Evolutionary conservation across 2,888 invertebrate genomes (phyloP).

Genomic region (Nomada goodeniana): DNA sequence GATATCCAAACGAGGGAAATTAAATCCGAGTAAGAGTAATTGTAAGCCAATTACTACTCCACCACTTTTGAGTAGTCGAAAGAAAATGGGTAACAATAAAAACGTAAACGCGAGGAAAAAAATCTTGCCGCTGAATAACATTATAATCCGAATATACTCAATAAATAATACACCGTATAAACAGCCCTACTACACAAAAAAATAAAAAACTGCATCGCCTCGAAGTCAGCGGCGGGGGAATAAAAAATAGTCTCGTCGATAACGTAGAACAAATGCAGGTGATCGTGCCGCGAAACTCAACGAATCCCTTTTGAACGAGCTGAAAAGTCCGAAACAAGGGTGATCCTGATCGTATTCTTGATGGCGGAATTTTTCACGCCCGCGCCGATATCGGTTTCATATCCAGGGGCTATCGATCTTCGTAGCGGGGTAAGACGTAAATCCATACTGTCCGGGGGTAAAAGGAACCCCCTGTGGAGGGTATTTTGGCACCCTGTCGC

Average conservation of each 20-base stretch:
- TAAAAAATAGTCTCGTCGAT: neutral
- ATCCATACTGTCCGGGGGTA: conserved; percentile 40
- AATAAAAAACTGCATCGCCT: neutral
- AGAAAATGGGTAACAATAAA: neutral
- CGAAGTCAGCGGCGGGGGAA: too few species aligned
- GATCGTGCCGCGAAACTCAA: neutral
- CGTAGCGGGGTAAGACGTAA: conserved; percentile 48
- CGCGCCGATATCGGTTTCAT: conserved; percentile 36
- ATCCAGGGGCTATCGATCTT: conserved; percentile 58
- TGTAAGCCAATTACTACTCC: too few species aligned
- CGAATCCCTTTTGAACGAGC: neutral
- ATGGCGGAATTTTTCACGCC: conserved; percentile 27
- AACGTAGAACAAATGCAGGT: too few species aligned
- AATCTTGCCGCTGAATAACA: too few species aligned
- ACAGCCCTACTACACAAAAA: neutral
- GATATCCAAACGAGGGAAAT: too few species aligned
- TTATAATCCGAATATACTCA: too few species aligned
- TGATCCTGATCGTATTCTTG: neutral
- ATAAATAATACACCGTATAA: too few species aligned
- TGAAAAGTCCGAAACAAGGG: conserved; percentile 12
- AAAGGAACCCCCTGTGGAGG: conserved; percentile 53
- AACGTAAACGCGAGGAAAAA: too few species aligned
- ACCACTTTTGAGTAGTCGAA: too few species aligned
- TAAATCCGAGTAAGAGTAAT: too few species aligned
- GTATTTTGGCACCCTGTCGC: conserved; percentile 71